Conservation (phyloP, 2,113 vertebrate genomes). For the Mugil cephalus region DNA sequence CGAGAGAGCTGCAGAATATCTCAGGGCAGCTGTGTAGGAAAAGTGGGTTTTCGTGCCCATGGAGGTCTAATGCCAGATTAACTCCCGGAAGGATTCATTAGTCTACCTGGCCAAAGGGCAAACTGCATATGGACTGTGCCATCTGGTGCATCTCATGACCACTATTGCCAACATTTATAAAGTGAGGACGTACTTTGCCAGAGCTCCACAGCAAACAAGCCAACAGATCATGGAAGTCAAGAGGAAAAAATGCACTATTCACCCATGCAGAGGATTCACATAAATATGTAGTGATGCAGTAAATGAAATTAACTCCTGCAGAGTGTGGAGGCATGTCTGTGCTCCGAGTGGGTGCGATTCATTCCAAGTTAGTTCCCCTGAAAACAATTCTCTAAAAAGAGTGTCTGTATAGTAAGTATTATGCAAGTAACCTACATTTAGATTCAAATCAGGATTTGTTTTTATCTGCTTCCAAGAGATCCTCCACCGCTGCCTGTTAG, state of each 20-base stretch:
- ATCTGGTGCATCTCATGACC: conserved; percentile 78
- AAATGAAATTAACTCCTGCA: conserved; percentile 52
- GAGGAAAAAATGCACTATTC: conserved; percentile 36
- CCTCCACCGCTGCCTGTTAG: conserved; percentile 14
- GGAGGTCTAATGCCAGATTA: conserved; percentile 72
- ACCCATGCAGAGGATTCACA: conserved; percentile 58
- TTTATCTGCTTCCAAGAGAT: conserved; percentile 25
- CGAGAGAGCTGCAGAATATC: conserved; percentile 40
- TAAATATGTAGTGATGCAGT: conserved; percentile 53
- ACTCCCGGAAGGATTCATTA: conserved; percentile 82
- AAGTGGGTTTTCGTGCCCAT: conserved; percentile 53
- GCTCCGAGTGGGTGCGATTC: conserved; percentile 25
- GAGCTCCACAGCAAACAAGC: conserved; percentile 46
- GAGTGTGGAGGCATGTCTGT: conserved; percentile 25
- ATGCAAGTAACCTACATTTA: conserved; percentile 17
- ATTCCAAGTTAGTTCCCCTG: conserved; percentile 20
- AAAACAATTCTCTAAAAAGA: conserved; percentile 22
- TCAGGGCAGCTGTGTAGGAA: conserved; percentile 59
- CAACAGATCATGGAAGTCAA: conserved; percentile 57
- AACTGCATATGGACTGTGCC: conserved; percentile 76
- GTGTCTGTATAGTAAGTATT: background rate
- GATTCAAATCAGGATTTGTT: conserved; percentile 42
- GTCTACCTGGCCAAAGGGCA: conserved; percentile 83
- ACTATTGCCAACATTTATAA: conserved; percentile 69
- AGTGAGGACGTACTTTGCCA: conserved; percentile 59